Base-by-base conservation (phyloP, 1,140 invertebrate species). In the Hormaphis cornu region DNA sequence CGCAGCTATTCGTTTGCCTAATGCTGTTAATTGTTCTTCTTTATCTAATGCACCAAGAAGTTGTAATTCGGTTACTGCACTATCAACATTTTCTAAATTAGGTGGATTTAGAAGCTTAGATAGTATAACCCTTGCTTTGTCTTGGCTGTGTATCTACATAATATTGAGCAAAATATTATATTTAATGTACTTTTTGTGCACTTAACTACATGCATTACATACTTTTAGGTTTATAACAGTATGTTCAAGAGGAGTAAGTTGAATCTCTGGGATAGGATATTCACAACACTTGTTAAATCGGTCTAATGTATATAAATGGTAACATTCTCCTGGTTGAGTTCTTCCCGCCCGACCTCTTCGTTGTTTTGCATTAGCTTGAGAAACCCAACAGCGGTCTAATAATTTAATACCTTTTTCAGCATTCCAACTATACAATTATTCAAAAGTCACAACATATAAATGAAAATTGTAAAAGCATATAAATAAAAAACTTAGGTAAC, bases 251-350 rank as follows among this genome's bases (percentile, higher is more conserved):
- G 86, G 81, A 59, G 80, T 81, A 35, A 83, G 78, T 50, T 83
- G 77, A 46, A 89, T 79, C 73, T 88, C 85, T 0, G 87, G 86
- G 20, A 80, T 37, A 1, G 84, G 81, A 73, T 81, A 83, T 9
- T 79, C 72, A 0, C 74, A 42, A 12, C 89, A 79, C 3, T 76
- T 69, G 0, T 82, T 73, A 46, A 76, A 82, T 22, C 81, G 78
- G 20, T 77, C 72, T 72, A 77, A 76, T 6, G 84, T 82, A 71
- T 89, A 85, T 8, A 94, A 77, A 76, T 92, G 90, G 75, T 87
- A 93, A 75, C 87, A 86, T 76, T 89, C 85, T 6, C 91, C 91
- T 3, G 86, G 80, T 73, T 84, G 80, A 35, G 89, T 86, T 72
- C 86, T 80, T 18, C 87, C 87, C 50, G 86, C 87, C 70, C 87